Evolutionary conservation across 2,797 vertebrate species (phyloP), one percentile per base, ranked within the genome.

Genomic region (Otus scops): DNA sequence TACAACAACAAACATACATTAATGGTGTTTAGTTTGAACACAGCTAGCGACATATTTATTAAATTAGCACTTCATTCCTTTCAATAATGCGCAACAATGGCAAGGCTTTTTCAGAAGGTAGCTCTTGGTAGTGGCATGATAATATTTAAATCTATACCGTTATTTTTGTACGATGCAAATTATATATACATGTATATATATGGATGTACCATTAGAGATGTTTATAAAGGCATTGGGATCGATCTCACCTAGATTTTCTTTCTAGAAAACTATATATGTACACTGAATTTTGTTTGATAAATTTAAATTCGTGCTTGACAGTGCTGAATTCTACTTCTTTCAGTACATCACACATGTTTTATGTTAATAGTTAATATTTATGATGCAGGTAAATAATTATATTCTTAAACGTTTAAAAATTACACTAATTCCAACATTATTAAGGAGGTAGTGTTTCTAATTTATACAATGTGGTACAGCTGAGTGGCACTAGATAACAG

Each of bases 31-130:
- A 85, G 87, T 95, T 97, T 97, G 95, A 94, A 59, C 75, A 89
- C 73, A 94, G 83, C 73, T 79, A 95, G 81, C 22, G 59, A 95
- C 87, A 94, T 80, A 93, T 96, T 98, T 97, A 96, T 97, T 97
- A 96, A 97, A 98, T 98, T 97, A 98, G 92, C 92, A 97, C 92
- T 97, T 97, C 78, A 96, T 97, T 97, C 95, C 75, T 97, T 97
- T 95, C 61, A 51, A 23, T 95, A 88, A 89, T 14, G 63, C 83
- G 73, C 92, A 91, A 94, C 67, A 91, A 93, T 83, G 73, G 74
- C 88, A 95, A 85, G 92, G 43, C 32, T 94, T 79, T 93, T 74
- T 87, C 26, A 41, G 56, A 71, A 89, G 54, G 69, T 92, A 86
- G 81, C 56, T 93, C 86, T 67, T 90, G 43, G 32, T 60, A 65